phyloP scores from a whole-genome alignment of 64 coral and sea anemone species.

The Pachyseris speciosa region DNA sequence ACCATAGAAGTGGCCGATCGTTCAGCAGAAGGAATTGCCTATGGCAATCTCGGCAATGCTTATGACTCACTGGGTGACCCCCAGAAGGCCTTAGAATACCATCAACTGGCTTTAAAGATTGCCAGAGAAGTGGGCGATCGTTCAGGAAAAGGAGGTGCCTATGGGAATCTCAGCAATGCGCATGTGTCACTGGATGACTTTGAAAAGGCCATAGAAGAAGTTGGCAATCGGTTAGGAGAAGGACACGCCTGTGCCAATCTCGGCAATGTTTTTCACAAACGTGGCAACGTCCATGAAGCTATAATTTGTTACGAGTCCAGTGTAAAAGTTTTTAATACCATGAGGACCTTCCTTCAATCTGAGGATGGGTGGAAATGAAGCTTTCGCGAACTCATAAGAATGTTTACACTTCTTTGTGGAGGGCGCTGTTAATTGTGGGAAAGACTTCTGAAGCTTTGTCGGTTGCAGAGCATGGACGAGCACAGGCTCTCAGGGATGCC shows the following conservation, averaged over 20 bases:
- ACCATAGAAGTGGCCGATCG: background rate
- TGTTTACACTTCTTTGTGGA: background rate
- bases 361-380: conserved; percentile 8
- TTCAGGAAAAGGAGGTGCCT: background rate
- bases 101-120: background rate
- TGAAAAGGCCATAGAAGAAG: background rate
- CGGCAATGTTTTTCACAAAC: background rate
- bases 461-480: conserved; percentile 36
- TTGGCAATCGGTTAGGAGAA: background rate
- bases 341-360: background rate
- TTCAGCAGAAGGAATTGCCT: background rate
- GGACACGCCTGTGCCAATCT: background rate
- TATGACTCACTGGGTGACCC: background rate
- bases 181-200: background rate
- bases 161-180: background rate
- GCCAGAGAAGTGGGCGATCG: background rate
- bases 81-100: too few relatives aligned
- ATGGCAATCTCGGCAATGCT: background rate
- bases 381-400: background rate
- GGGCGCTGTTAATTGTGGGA: background rate
- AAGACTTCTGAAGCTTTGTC: background rate
- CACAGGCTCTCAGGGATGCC: conserved; percentile 18
- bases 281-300: background rate
- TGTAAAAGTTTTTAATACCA: background rate
- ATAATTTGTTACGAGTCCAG: background rate